A percentile compares a stretch with the other conserved stretches of the same genome.
These are phyloP conservation scores for Dynastes hyllus DNA, from an alignment of 2,888 invertebrate species.

Conservation along the genomic window DNA sequence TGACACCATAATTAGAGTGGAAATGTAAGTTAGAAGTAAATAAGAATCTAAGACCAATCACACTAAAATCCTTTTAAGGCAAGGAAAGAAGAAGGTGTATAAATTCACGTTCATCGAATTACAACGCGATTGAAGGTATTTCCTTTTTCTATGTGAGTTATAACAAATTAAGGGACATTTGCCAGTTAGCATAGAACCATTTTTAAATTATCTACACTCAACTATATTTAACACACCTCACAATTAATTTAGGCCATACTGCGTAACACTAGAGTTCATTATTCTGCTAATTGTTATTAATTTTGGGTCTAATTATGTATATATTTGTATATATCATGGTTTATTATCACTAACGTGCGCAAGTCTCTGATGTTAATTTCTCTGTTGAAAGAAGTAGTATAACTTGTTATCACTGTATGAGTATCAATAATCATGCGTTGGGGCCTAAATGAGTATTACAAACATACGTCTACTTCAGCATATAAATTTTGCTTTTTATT, in stretches of 20 bases:
- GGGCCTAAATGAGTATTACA: not conserved
- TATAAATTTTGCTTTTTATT: no score
- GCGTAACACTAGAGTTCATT: no score
- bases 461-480: not conserved
- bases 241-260: no score
- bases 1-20: constrained; percentile 17
- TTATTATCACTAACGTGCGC: not conserved
- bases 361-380: not conserved
- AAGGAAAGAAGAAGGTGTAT: constrained; percentile 7
- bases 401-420: not conserved
- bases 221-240: no score
- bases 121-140: not conserved
- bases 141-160: not conserved
- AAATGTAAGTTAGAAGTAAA: constrained; percentile 7
- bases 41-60: constrained; percentile 10
- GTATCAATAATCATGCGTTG: no score
- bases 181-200: no score
- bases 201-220: no score
- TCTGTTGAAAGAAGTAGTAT: not conserved
- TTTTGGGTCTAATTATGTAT: not conserved
- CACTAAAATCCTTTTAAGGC: constrained; percentile 23
- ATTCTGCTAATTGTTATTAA: not conserved
- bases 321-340: not conserved
- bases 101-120: constrained; percentile 14
- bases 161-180: not conserved